Conservation (phyloP, 2,113 vertebrate species). For the Anoplopoma fimbria region DNA sequence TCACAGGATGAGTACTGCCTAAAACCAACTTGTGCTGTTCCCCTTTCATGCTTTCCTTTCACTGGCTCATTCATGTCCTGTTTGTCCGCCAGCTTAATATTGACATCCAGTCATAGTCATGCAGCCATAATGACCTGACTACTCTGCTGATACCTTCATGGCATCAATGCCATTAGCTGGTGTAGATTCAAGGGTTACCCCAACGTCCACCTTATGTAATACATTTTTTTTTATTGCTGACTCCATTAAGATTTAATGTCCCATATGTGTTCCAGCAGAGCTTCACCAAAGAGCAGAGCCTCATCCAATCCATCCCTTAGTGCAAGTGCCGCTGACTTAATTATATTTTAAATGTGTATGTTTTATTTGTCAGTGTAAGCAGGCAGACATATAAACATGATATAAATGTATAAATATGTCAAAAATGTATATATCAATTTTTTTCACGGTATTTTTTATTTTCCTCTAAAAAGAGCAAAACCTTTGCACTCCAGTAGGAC, state of each 20-base stretch:
- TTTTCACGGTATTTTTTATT: background rate
- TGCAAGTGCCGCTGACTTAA: background rate
- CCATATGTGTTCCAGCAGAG: background rate
- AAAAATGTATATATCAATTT: background rate
- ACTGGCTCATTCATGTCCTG: background rate
- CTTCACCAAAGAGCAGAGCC: background rate
- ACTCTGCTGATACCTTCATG: background rate
- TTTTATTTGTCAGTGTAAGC: background rate
- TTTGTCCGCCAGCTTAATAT: background rate
- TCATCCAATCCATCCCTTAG: slow-evolving; percentile 4
- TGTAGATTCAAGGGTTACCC: background rate
- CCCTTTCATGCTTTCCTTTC: background rate
- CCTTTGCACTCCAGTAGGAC: no score
- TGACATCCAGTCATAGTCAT: background rate
- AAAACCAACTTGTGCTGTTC: background rate
- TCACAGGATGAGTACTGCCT: background rate
- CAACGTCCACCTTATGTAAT: slow-evolving; percentile 1
- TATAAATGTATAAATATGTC: background rate
- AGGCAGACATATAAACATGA: background rate
- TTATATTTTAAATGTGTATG: no score
- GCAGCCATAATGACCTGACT: background rate
- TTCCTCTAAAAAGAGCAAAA: no score
- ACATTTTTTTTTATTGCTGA: background rate
- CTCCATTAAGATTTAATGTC: no score
- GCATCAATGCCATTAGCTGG: background rate